Percentiles rank a stretch among this genome's conserved stretches.
phyloP scores from a whole-genome alignment of 2,113 vertebrate genomes.

The Passer montanus region DNA sequence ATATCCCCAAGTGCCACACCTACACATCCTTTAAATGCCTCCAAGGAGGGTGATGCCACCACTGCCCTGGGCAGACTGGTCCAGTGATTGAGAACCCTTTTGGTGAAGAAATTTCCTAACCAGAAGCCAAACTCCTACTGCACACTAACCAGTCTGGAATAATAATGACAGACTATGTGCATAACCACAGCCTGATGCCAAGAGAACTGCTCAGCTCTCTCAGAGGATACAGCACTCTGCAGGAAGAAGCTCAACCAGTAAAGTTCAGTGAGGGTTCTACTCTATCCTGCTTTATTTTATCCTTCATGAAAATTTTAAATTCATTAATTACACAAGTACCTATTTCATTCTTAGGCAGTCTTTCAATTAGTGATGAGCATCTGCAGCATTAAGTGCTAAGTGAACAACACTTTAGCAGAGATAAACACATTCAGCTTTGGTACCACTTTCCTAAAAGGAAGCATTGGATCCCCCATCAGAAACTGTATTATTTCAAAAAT shows the following conservation, averaged over 20 bases:
- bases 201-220: not conserved
- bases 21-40: not conserved
- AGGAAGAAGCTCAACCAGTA: not conserved
- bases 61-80: not conserved
- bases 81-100: not conserved
- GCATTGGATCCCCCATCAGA: not conserved
- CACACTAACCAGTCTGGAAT: not conserved
- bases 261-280: not conserved
- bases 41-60: not conserved
- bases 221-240: not conserved
- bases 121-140: not conserved
- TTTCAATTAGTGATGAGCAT: not conserved
- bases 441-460: not conserved
- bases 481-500: not conserved
- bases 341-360: not conserved
- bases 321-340: not conserved
- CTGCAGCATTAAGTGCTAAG: not conserved
- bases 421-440: not conserved
- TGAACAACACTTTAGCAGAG: not conserved
- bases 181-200: not conserved
- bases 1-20: not conserved
- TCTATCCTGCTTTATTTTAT: not conserved
- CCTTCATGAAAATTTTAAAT: not conserved
- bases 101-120: not conserved
- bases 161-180: fast-evolving